These are phyloP conservation scores for Diadophis punctatus DNA, from an alignment of 2,113 vertebrate species.

Conservation along the genomic window DNA sequence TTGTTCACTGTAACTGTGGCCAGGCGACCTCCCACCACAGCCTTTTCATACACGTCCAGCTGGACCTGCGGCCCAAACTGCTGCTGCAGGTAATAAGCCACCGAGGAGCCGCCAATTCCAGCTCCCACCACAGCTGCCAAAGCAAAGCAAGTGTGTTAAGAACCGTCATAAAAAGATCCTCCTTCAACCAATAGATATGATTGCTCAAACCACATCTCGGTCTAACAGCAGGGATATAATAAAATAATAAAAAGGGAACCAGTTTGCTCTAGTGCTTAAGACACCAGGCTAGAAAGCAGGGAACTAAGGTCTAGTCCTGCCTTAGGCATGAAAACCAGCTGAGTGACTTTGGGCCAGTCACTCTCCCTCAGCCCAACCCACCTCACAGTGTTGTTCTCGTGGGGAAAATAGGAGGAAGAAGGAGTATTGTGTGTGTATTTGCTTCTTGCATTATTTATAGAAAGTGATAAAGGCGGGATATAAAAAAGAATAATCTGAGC, in stretches of 20 bases:
- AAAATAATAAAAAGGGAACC: neutral
- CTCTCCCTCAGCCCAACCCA: neutral
- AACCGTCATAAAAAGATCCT: neutral
- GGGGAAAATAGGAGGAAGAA: neutral
- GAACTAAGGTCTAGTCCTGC: neutral
- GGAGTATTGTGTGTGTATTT: neutral
- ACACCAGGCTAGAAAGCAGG: neutral
- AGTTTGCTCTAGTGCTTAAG: neutral
- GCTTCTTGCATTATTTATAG: neutral
- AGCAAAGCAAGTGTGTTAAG: neutral
- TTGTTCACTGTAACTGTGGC: conserved; percentile 91
- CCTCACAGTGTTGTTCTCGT: neutral
- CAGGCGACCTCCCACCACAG: conserved; percentile 83
- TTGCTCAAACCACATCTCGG: neutral
- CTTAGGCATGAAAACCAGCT: neutral
- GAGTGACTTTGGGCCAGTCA: neutral
- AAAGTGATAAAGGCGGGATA: neutral
- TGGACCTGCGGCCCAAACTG: conserved; percentile 93
- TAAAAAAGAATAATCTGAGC: neutral
- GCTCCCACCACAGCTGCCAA: conserved; percentile 87
- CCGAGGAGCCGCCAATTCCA: conserved; percentile 89
- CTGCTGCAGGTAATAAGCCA: conserved; percentile 89
- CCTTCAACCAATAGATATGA: neutral
- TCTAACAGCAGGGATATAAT: neutral
- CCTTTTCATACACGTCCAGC: conserved; percentile 90